Evolutionary conservation across 1,140 invertebrate genomes (phyloP).

Genomic region (Pseudomyrmex dendroicus): DNA sequence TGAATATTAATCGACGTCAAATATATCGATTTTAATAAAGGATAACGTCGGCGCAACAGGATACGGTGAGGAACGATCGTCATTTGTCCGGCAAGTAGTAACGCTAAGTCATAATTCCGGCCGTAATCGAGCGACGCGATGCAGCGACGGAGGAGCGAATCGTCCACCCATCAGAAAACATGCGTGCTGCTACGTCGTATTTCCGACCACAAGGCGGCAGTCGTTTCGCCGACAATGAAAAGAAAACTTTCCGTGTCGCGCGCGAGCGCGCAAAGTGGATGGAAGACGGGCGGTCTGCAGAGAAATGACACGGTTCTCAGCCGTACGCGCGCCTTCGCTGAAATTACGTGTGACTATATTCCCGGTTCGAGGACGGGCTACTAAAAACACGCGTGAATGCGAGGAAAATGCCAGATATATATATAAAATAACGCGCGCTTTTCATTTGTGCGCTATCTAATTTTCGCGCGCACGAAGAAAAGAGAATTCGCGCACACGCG

Average conservation of each 20-base stretch:
- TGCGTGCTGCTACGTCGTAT: neutral
- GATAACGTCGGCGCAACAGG: neutral
- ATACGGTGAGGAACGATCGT: neutral
- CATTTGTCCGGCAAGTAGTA: conserved; percentile 47
- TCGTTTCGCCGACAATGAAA: conserved; percentile 51
- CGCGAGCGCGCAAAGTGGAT: conserved; percentile 13
- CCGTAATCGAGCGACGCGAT: conserved; percentile 1
- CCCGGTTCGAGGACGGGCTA: neutral
- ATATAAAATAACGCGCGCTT: neutral
- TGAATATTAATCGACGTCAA: conserved; percentile 1
- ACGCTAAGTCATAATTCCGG: conserved; percentile 47
- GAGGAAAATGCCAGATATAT: neutral
- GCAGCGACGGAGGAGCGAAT: neutral
- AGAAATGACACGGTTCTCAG: neutral
- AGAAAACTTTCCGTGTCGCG: neutral
- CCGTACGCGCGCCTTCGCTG: neutral
- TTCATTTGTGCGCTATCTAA: neutral
- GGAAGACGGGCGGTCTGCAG: neutral
- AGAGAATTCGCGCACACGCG: neutral
- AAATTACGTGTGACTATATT: conserved; percentile 1
- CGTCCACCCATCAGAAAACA: conserved; percentile 21
- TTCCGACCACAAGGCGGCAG: neutral
- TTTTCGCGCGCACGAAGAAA: too few relatives aligned
- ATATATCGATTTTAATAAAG: conserved; percentile 4
- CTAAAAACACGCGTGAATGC: neutral